These are phyloP conservation scores for Neotragus pygmaeus DNA, from an alignment of 2,113 vertebrate species.

Conservation along the genomic window DNA sequence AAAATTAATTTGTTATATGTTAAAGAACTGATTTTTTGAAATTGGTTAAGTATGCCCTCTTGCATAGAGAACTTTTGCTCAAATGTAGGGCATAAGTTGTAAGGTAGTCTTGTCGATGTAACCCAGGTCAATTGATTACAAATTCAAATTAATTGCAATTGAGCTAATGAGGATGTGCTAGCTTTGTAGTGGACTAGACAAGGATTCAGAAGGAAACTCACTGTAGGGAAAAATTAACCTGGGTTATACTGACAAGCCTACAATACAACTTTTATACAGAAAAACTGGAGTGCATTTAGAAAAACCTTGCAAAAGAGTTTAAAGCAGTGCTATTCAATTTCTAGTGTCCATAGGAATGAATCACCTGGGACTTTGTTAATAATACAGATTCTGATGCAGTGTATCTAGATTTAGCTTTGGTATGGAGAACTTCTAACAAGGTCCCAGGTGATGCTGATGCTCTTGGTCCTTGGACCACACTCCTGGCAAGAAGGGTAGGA, in stretches of 20 bases:
- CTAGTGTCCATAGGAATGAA: not conserved
- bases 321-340: not conserved
- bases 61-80: not conserved
- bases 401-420: not conserved
- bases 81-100: not conserved
- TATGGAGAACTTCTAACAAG: not conserved
- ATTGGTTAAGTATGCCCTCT: not conserved
- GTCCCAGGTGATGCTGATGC: not conserved
- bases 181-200: not conserved
- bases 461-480: not conserved
- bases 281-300: not conserved
- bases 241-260: not conserved
- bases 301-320: not conserved
- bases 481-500: not conserved
- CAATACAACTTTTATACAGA: not conserved
- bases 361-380: not conserved
- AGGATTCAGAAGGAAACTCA: not conserved
- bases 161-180: not conserved
- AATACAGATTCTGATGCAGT: not conserved
- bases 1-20: conserved; percentile 6
- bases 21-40: not conserved
- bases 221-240: not conserved
- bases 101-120: not conserved
- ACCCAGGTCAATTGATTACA: not conserved
- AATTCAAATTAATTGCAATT: not conserved